Conservation (phyloP, 1,140 invertebrate species). For the Phthorimaea operculella region DNA sequence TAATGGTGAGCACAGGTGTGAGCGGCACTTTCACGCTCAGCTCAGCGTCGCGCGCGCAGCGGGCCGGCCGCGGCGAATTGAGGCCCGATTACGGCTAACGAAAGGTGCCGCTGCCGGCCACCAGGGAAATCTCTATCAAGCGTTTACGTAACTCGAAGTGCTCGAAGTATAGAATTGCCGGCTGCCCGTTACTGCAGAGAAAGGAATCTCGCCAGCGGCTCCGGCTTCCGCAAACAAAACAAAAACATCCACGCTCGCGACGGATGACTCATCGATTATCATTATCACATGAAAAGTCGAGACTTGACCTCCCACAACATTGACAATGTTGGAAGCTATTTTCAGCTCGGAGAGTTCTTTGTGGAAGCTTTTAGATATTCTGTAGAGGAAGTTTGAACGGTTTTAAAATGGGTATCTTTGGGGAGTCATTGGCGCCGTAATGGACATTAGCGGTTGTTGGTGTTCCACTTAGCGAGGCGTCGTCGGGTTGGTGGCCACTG, state of each 20-base stretch:
- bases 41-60: constrained; percentile 10
- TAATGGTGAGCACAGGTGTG: constrained; percentile 12
- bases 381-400: no score
- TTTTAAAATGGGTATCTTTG: not conserved
- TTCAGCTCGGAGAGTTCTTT: not conserved
- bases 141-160: constrained; percentile 26
- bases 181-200: not conserved
- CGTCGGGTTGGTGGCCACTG: constrained; percentile 4
- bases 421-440: constrained; percentile 1
- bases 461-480: constrained; percentile 42
- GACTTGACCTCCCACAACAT: constrained; percentile 20
- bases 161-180: not conserved
- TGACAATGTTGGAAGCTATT: not conserved
- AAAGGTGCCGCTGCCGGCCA: constrained; percentile 22
- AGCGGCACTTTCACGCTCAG: constrained; percentile 53
- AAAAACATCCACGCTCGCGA: not conserved
- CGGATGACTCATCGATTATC: not conserved
- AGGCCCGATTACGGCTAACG: constrained; percentile 28
- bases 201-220: not conserved
- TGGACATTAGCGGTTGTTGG: constrained; percentile 19
- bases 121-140: constrained; percentile 26
- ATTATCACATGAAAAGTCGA: not conserved
- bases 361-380: not conserved
- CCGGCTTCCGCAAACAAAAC: not conserved
- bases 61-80: constrained; percentile 16